Percentiles rank a stretch among this genome's conserved stretches.
Evolutionary conservation across 2,113 vertebrate species (phyloP).

Genomic region (Engystomops pustulosus): DNA sequence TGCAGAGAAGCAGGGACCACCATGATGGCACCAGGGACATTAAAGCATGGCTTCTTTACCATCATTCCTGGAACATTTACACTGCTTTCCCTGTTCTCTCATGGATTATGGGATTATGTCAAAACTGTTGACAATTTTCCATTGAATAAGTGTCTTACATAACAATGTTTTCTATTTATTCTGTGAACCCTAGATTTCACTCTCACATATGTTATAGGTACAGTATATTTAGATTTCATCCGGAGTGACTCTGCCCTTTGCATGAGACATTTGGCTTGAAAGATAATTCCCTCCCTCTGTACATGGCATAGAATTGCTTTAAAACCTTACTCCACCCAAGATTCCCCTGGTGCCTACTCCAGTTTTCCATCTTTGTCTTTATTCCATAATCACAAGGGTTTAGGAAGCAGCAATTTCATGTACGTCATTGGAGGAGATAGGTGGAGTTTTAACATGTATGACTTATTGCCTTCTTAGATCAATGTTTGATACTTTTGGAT

Average conservation of each 20-base stretch:
- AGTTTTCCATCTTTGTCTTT: background rate
- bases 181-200: constrained; percentile 83
- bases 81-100: too few relatives aligned
- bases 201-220: constrained; percentile 85
- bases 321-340: background rate
- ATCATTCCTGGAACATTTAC: too few relatives aligned
- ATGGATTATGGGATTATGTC: too few relatives aligned
- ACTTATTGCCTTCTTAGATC: background rate
- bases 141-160: background rate
- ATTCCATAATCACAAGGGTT: background rate
- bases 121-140: too few relatives aligned
- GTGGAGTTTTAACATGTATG: background rate
- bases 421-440: background rate
- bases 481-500: too few relatives aligned
- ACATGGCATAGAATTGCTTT: background rate
- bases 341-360: background rate
- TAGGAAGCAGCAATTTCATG: background rate
- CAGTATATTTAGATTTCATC: constrained; percentile 72
- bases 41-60: too few relatives aligned
- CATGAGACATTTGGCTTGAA: background rate
- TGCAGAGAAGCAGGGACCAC: too few relatives aligned
- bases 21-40: too few relatives aligned
- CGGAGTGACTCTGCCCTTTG: background rate
- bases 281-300: background rate
- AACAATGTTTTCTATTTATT: constrained; percentile 60